Base-by-base conservation (phyloP, 2,888 invertebrate species). In the Ametastegia equiseti region DNA sequence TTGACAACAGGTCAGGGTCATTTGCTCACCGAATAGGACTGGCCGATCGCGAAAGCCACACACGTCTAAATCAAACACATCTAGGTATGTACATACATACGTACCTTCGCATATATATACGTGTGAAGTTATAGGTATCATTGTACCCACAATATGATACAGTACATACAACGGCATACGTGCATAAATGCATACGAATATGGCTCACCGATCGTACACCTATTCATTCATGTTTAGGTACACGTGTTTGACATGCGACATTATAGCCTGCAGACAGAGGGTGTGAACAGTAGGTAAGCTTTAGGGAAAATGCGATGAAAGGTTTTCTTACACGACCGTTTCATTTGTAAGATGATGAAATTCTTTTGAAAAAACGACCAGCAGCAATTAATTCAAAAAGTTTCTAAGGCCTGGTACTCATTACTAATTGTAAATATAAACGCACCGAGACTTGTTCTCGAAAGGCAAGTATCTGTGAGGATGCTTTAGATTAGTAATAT, bases 1-100 rank as follows among this genome's bases (percentile, higher is more conserved):
- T 81, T 79, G 50, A 27, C 36, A 69, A 67, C 45, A 71, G 71
- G 71, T 71, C 47, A 71, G 71, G 71, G 71, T 71, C 71, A 47
- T 71, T 71, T 71, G 30, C 71, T 47, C 1, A 7, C 47, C 36
- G 71, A 54, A 33, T 54, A n/a, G n/a, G 33, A 75, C 54, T 75
- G 50, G n/a, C 50, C 75, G 11, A 75, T 75, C 54, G 73, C n/a
- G 33, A 54, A 75, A 54, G 54, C 73, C 54, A 54, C 33, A 33
- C 36, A 30, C 7, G 30, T 54, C 36, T 71, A 54, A 54, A 54
- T 75, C 73, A 19, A 54, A 75, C 36, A 33, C 19, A 75, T 9
- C 33, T 7, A 4, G 39, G 23, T 36, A 23, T 6, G 1, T 67
- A 30, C 30, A 11, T 15, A 2, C 9, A 4, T 30, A 30, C 30